Base-by-base conservation (phyloP, 2,888 invertebrate species). In the Lobophora halterata region DNA sequence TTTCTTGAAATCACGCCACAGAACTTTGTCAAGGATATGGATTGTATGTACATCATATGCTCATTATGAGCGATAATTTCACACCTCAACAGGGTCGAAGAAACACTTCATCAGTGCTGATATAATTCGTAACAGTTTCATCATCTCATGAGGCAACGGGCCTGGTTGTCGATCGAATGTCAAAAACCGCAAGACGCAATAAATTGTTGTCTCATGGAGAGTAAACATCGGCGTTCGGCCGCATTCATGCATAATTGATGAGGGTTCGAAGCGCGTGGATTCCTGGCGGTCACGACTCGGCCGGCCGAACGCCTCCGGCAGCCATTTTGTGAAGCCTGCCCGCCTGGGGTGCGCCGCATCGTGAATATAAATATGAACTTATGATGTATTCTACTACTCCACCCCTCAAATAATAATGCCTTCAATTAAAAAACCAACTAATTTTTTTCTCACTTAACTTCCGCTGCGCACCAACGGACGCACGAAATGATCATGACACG, bases 181-280 rank as follows among this genome's bases (percentile, higher is more conserved):
- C 81, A 83, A 78, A 83, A 86, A 80, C 79, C 77, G 77, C 83
- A 85, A 80, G 79, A 76, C 71, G 79, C 75, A 79, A 83, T 83
- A 85, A 86, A 86, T 86, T 77, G 78, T 79, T 77, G 80, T 83
- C 80, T 79, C 78, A 69, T 75, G 77, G 78, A 81, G 78, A 80
- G 83, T 80, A 82, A 85, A 85, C 85, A 85, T 79, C 73, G 80
- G 67, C 78, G 78, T 76, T 83, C 72, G 70, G 71, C 71, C 80
- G 80, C 85, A 83, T 85, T 86, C 85, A 83, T 85, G 81, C 83
- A 86, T 86, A 83, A 86, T 81, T 85, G 83, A 86, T 86, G 85
- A 80, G 81, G 79, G 80, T 77, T 74, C 65, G 71, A 55, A 76
- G 68, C 76, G 78, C 76, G 74, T 79, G 77, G 81, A 85, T 80